Evolutionary conservation across 1,140 invertebrate species (phyloP).

Genomic region (Bursaphelenchus mucronatus): DNA sequence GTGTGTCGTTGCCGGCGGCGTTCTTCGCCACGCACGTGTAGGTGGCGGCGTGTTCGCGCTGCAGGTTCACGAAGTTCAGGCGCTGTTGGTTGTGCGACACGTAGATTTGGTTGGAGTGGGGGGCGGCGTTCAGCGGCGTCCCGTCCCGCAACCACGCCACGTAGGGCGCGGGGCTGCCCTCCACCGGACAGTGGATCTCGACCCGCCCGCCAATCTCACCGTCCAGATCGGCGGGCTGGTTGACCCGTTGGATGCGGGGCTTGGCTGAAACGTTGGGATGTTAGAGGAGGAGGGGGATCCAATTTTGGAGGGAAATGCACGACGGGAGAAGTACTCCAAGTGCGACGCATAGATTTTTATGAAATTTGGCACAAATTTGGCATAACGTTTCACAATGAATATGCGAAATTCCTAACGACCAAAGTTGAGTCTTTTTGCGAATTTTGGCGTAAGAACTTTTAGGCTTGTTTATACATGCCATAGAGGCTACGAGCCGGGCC

Average conservation of each 20-base stretch:
- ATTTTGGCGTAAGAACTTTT: no score
- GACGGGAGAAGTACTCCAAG: no score
- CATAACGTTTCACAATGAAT: no score
- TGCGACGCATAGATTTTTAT: no score
- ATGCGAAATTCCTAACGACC: no score
- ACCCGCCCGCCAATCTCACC: constrained; percentile 55
- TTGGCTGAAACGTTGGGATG: constrained; percentile 56
- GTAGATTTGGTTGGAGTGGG: constrained; percentile 26
- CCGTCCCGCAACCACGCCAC: constrained; percentile 65
- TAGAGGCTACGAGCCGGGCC: no score
- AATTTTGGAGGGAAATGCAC: no score
- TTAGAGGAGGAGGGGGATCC: no score
- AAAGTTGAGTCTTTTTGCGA: no score
- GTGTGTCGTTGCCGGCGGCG: constrained; percentile 61
- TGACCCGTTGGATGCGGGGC: constrained; percentile 55
- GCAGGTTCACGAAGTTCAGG: constrained; percentile 28
- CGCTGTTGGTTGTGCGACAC: constrained; percentile 29
- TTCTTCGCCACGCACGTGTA: constrained; percentile 58
- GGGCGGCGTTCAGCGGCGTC: constrained; percentile 29
- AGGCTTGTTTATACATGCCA: no score
- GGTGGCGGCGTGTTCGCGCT: constrained; percentile 33
- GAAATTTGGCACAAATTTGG: no score
- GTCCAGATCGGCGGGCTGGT: constrained; percentile 49
- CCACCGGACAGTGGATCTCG: constrained; percentile 62
- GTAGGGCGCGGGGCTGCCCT: constrained; percentile 64